Evolutionary conservation across 2,113 vertebrate genomes (phyloP), one percentile per base, ranked within the genome.

Genomic region (Melanerpes aurifrons): DNA sequence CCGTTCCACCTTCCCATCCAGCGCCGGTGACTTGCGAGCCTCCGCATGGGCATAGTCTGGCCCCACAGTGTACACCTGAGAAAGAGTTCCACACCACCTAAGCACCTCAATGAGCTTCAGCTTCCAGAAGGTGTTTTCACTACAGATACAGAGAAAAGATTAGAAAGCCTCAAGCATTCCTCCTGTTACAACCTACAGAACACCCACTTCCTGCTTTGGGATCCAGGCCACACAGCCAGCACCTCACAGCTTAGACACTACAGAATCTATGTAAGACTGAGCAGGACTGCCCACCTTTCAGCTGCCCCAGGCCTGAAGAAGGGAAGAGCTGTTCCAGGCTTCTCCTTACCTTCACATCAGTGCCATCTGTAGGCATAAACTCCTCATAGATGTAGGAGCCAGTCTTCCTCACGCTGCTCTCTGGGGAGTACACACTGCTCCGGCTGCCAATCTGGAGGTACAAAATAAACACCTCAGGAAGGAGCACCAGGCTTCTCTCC

Each of bases 361-460:
- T 99, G 90, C 99, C 99, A 66, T 99, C 99, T 2, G 99, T 99
- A 22, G 99, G 99, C 99, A 99, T 99, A 95, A 99, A 99, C 87
- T 99, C 99, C 94, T 99, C 99, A 35, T 99, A 99, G 94, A 99
- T 99, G 97, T 99, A 99, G 0, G 99, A 99, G 21, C 99, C 99
- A 1, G 99, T 99, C 97, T 99, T 99, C 91, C 99, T 98, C 91
- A 99, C 99, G 1, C 96, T 99, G 98, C 99, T 99, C 97, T 99
- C 99, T 8, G 99, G 99, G 21, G 99, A 99, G 95, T 99, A 99
- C 68, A 99, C 99, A 1, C 99, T 99, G 96, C 99, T 99, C 43
- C 99, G 98, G 95, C 99, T 99, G 81, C 99, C 99, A 17, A 99
- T 99, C 99, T 99, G 96, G 22, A 98, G 90, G 56, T 61, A 90